phyloP scores from a whole-genome alignment of 2,113 vertebrate genomes.

The Tragelaphus buxtoni region DNA sequence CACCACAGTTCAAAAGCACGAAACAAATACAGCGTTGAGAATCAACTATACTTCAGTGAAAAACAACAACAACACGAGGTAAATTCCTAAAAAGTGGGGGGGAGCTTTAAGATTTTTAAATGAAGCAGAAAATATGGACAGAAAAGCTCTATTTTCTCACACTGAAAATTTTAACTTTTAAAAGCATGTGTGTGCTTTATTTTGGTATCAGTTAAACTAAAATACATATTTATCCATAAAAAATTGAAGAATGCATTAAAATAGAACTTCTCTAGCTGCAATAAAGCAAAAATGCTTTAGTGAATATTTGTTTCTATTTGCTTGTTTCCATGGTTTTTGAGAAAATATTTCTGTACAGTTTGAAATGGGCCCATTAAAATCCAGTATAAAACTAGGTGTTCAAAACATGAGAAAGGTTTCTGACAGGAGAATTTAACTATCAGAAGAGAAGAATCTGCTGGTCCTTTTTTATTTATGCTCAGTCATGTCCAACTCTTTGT shows the following conservation, averaged over 20 bases:
- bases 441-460: background rate
- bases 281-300: conserved; percentile 53
- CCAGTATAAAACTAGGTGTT: conserved; percentile 26
- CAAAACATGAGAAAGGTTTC: background rate
- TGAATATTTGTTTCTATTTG: conserved; percentile 62
- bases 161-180: background rate
- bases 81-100: background rate
- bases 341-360: conserved; percentile 50
- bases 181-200: background rate
- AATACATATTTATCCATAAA: background rate
- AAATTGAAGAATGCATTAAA: background rate
- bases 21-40: background rate
- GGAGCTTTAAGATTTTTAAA: background rate
- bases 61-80: background rate
- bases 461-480: background rate
- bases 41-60: background rate
- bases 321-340: conserved; percentile 46
- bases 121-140: background rate
- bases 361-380: conserved; percentile 57
- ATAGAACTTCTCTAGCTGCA: background rate
- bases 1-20: background rate
- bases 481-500: background rate
- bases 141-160: background rate
- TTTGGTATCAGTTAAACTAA: background rate
- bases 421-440: background rate